These are phyloP conservation scores for Cylas formicarius DNA, from an alignment of 1,140 invertebrate species.

Conservation along the genomic window DNA sequence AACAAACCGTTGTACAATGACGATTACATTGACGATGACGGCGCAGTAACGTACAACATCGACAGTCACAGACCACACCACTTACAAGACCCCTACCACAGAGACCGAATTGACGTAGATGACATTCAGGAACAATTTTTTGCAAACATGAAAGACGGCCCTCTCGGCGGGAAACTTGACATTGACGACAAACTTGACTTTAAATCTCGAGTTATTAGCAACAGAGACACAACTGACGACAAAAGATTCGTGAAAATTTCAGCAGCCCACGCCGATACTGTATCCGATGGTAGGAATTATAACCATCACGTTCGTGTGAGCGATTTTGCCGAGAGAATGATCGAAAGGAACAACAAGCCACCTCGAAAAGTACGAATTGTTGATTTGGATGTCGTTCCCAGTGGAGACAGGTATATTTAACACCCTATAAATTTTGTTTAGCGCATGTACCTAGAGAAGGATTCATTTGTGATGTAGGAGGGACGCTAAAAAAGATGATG, in stretches of 20 bases:
- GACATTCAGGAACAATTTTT: conserved; percentile 22
- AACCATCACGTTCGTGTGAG: conserved; percentile 1
- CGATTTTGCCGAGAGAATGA: conserved; percentile 21
- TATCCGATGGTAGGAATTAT: conserved; percentile 19
- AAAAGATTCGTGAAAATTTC: conserved; percentile 36
- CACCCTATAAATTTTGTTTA: not conserved
- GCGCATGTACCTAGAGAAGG: too few relatives aligned
- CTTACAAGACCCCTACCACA: not conserved
- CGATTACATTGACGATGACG: conserved; percentile 6
- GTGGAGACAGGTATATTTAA: conserved; percentile 45
- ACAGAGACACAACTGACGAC: conserved; percentile 36
- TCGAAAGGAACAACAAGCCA: conserved; percentile 14
- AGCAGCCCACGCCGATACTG: conserved; percentile 23
- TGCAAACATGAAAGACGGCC: conserved; percentile 10
- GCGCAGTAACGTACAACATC: too few relatives aligned
- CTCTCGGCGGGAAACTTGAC: conserved; percentile 18
- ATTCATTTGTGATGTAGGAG: too few relatives aligned
- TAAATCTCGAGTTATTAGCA: conserved; percentile 36
- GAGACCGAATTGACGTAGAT: conserved; percentile 16
- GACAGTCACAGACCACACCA: too few relatives aligned
- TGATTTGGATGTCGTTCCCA: conserved; percentile 49
- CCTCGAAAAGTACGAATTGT: conserved; percentile 34
- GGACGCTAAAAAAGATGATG: too few relatives aligned
- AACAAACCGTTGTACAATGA: conserved; percentile 4
- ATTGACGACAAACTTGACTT: conserved; percentile 49